phyloP scores from a whole-genome alignment of 92 coral and sea anemone genomes.

The Bergia puertoricense region DNA sequence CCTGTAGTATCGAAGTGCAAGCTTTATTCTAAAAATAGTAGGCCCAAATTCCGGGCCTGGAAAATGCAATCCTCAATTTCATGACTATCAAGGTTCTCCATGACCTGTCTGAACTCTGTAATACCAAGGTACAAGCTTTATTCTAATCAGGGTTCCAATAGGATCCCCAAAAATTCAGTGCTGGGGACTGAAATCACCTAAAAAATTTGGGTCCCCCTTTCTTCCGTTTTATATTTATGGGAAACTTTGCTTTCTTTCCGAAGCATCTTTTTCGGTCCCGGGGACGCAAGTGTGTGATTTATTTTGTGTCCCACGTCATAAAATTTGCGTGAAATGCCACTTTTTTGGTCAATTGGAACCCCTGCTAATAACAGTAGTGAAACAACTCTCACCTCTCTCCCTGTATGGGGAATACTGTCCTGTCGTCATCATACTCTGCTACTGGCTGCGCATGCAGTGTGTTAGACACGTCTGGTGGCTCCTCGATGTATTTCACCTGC shows the following conservation, averaged over 20 bases:
- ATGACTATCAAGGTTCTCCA: not conserved
- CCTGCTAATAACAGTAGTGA: not conserved
- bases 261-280: too few relatives aligned
- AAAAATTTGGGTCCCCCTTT: too few relatives aligned
- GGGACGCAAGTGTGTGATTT: too few relatives aligned
- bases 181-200: too few relatives aligned
- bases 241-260: too few relatives aligned
- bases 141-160: not conserved
- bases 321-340: too few relatives aligned
- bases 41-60: too few relatives aligned
- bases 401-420: slow-evolving; percentile 62
- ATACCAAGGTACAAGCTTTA: not conserved
- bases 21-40: not conserved
- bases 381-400: slow-evolving; percentile 70
- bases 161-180: too few relatives aligned
- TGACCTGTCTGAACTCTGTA: not conserved
- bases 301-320: too few relatives aligned
- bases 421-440: slow-evolving; percentile 67
- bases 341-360: too few relatives aligned
- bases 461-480: slow-evolving; percentile 51
- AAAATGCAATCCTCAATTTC: not conserved
- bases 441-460: slow-evolving; percentile 61
- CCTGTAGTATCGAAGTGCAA: not conserved
- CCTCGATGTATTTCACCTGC: slow-evolving; percentile 68
- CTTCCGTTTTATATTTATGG: too few relatives aligned